Base-by-base conservation (phyloP, 53 echinoderm and acorn worm genomes). In the Echinometra lucunter region DNA sequence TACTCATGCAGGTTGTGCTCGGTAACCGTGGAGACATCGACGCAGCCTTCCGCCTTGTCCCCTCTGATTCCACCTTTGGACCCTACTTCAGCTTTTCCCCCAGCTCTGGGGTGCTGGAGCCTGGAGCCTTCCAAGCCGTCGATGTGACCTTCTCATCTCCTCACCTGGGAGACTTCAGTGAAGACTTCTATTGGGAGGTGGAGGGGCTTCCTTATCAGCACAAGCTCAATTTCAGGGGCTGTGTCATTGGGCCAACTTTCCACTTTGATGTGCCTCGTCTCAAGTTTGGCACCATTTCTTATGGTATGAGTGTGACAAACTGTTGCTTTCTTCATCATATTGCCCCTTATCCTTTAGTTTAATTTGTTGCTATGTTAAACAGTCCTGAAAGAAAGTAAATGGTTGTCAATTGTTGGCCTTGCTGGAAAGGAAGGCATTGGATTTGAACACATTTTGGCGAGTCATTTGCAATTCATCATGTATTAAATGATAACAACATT, bases 191-290 rank as follows among this genome's bases (percentile, higher is more conserved):
- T 92, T 99, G 97, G 94, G 70, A 80, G 34, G 95, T 99, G 81
- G 95, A 96, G 34, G 99, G 99, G 23, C 88, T 97, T 37, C 99
- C 99, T n/a, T 95, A 94, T 69, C 96, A 96, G 91, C 96, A 98
- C 56, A 94, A 97, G 91, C 93, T 99, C 45, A 94, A 96, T 95
- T 96, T 97, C 96, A 98, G 94, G 83, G 99, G 99, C 58, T 94
- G 96, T 25, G 99, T 99, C 88, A 99, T 99, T 67, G 99, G 99
- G 28, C 99, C 99, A 18, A 99, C 99, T 27, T 99, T 99, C 94
- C 99, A 99, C 82, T 99, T 99, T 96, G 98, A 99, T 95, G 95
- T 97, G 67, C 99, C 98, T 12, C 97, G 97, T 34, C 95, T 99
- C 47, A 99, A 99, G 95, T 99, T 97, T 98, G 97, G 98, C 28